These are phyloP conservation scores for Agrotis clavis DNA, from an alignment of 2,888 invertebrate species.

Conservation along the genomic window DNA sequence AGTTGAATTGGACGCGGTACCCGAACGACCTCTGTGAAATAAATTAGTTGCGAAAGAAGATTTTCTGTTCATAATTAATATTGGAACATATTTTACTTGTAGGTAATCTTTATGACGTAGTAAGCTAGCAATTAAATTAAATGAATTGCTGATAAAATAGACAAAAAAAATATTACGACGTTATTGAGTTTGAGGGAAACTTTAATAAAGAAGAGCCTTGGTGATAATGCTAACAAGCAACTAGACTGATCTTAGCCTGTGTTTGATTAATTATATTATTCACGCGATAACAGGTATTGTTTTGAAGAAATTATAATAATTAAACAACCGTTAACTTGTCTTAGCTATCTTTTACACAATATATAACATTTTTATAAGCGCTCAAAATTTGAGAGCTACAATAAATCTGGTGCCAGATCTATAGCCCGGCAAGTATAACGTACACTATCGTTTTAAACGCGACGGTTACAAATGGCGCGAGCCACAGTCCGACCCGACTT, in stretches of 20 bases:
- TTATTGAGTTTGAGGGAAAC: background rate
- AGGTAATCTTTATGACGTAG: slow-evolving; percentile 10
- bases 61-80: slow-evolving; percentile 39
- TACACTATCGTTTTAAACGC: slow-evolving; percentile 59
- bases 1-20: slow-evolving; percentile 25
- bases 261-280: background rate
- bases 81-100: slow-evolving; percentile 19
- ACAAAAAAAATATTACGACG: background rate
- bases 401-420: slow-evolving; percentile 49
- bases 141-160: background rate
- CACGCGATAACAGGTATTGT: too few relatives aligned
- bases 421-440: slow-evolving; percentile 38
- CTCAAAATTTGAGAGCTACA: slow-evolving; percentile 42
- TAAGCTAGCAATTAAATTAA: slow-evolving; percentile 6
- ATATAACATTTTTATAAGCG: slow-evolving; percentile 32
- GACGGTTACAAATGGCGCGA: slow-evolving; percentile 69
- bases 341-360: background rate
- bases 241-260: background rate
- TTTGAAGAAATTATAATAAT: slow-evolving; percentile 1
- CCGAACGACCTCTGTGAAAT: slow-evolving; percentile 35
- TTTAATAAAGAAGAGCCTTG: background rate
- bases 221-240: background rate
- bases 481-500: slow-evolving; percentile 63
- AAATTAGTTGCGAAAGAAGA: slow-evolving; percentile 39
- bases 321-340: slow-evolving; percentile 11